Evolutionary conservation across 2,797 vertebrate species (phyloP).

Genomic region (Mus minutoides): DNA sequence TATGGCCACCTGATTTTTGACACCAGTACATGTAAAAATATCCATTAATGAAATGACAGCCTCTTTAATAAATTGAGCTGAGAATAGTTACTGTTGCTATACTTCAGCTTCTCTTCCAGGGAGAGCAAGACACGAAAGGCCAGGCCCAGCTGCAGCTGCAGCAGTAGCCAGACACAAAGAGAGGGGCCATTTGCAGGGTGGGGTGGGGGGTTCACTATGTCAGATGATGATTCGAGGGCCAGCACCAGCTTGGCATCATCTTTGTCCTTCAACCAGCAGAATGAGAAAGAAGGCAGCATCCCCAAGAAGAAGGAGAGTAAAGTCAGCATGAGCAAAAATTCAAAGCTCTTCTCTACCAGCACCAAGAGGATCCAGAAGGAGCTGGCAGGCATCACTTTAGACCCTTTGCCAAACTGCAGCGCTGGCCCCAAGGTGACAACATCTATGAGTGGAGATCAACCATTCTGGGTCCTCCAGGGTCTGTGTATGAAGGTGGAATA

Average conservation of each 20-base stretch:
- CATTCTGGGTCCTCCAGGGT: constrained; percentile 96
- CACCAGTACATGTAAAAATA: not conserved
- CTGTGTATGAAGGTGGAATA: constrained; percentile 96
- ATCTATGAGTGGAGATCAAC: constrained; percentile 98
- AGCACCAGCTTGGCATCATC: constrained; percentile 97
- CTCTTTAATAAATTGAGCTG: not conserved
- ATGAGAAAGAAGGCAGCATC: constrained; percentile 90
- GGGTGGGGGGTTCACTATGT: constrained; percentile 93
- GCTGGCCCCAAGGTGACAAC: constrained; percentile 97
- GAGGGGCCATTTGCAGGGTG: constrained; percentile 87
- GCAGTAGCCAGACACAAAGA: no score
- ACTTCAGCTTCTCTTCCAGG: no score
- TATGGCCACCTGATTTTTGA: not conserved
- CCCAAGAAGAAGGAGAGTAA: constrained; percentile 94
- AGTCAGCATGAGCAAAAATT: constrained; percentile 98
- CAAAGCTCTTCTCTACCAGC: constrained; percentile 97
- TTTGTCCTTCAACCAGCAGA: constrained; percentile 94
- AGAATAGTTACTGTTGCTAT: no score
- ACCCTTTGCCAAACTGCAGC: constrained; percentile 79
- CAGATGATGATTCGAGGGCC: constrained; percentile 98
- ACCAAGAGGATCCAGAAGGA: constrained; percentile 90
- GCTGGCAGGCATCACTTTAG: no score
- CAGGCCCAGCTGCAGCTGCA: no score
- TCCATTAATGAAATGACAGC: not conserved
- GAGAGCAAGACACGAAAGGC: no score